Evolutionary conservation across 2,113 vertebrate species (phyloP).

Genomic region (Tretioscincus oriximinensis): DNA sequence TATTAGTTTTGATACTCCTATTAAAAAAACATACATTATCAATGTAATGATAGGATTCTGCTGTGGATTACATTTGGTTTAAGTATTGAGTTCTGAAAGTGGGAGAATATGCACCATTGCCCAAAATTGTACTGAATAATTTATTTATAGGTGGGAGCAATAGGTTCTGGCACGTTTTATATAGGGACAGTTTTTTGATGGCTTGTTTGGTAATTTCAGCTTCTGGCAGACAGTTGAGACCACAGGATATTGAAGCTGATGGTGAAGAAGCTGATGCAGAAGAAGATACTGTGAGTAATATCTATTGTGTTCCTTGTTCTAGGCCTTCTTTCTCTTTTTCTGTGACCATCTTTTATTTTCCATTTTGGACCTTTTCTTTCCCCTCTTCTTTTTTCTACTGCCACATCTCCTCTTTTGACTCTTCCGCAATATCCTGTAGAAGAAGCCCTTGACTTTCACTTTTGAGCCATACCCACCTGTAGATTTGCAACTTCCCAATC

Average conservation of each 20-base stretch:
- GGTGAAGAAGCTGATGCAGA: constrained; percentile 60
- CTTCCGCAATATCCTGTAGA: neutral
- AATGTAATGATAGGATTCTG: no score
- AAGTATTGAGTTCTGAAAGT: no score
- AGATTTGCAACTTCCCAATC: no score
- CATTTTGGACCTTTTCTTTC: neutral
- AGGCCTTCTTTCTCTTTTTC: neutral
- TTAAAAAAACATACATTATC: no score
- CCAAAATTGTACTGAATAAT: no score
- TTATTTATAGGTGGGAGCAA: no score
- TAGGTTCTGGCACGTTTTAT: neutral
- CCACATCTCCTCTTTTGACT: neutral
- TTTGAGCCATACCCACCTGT: no score
- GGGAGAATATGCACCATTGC: no score
- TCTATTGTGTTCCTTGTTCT: neutral
- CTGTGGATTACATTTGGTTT: no score
- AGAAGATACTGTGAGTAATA: constrained; percentile 68
- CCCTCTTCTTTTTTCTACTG: neutral
- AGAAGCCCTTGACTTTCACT: no score
- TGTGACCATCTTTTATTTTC: neutral
- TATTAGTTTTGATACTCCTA: no score
- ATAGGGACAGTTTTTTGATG: neutral
- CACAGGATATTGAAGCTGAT: constrained; percentile 48
- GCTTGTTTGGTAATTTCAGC: constrained; percentile 54
- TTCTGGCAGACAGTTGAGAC: constrained; percentile 70